Conservation (phyloP, 2,888 invertebrate genomes). For the Watsonalla binaria region DNA sequence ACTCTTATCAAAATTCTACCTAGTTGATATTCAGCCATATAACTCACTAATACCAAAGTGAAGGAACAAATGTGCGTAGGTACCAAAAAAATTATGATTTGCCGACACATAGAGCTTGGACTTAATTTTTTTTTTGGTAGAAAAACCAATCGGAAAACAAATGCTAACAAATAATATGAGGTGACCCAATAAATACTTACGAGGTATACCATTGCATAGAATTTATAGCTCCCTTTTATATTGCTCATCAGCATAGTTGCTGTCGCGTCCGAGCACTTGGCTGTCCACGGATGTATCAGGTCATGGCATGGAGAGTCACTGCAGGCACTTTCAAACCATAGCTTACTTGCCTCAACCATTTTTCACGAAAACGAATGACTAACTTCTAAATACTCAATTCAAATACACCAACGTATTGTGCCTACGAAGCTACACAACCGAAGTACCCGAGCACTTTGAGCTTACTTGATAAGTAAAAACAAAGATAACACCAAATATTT, state of each 20-base stretch:
- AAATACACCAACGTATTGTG: neutral
- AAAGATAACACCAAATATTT: neutral
- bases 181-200: conserved; percentile 43
- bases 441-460: conserved; percentile 4
- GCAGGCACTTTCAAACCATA: conserved; percentile 67
- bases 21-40: too few species aligned
- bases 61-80: too few species aligned
- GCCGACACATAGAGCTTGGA: too few species aligned
- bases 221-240: conserved; percentile 70
- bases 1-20: too few species aligned
- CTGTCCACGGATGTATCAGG: conserved; percentile 73
- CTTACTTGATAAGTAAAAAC: neutral
- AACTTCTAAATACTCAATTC: neutral
- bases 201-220: conserved; percentile 73
- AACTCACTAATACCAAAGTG: too few species aligned
- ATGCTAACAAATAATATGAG: neutral
- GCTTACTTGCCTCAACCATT: conserved; percentile 75
- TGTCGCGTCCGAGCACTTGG: conserved; percentile 60
- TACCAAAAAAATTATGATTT: too few species aligned
- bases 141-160: neutral
- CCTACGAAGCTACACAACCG: neutral
- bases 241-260: conserved; percentile 60
- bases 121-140: neutral
- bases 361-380: conserved; percentile 11
- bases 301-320: conserved; percentile 49